These are phyloP conservation scores for Ceraclea dissimilis DNA, from an alignment of 2,888 invertebrate genomes.

Conservation along the genomic window DNA sequence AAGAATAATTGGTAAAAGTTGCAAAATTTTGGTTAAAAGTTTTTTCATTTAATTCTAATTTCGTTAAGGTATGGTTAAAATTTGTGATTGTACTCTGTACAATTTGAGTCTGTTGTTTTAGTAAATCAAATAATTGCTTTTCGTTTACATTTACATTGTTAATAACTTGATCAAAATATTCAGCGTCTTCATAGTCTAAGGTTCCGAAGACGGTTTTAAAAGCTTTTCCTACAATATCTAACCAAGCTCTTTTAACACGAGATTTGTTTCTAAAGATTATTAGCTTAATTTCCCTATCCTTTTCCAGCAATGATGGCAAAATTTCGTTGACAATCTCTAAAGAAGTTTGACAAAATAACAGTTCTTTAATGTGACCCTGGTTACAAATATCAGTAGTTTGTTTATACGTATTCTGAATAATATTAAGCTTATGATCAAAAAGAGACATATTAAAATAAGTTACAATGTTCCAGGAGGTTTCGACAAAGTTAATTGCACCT, in stretches of 20 bases:
- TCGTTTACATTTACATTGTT: slow-evolving; percentile 21
- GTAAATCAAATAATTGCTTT: slow-evolving; percentile 15
- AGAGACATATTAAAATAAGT: neutral
- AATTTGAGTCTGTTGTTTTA: slow-evolving; percentile 26
- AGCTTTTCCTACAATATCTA: slow-evolving; percentile 6
- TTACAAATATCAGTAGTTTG: neutral
- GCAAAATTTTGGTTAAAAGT: slow-evolving; percentile 23
- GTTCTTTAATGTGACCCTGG: neutral
- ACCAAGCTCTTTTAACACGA: slow-evolving; percentile 5
- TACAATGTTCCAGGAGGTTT: neutral
- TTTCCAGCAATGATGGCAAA: neutral
- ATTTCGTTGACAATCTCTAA: neutral
- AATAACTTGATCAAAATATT: slow-evolving; percentile 23
- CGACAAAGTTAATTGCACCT: neutral
- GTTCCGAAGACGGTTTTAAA: slow-evolving; percentile 12
- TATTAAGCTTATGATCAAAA: neutral
- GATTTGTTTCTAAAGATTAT: neutral
- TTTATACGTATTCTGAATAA: neutral
- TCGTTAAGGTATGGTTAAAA: slow-evolving; percentile 23
- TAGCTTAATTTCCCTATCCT: neutral
- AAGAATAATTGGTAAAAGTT: slow-evolving; percentile 19
- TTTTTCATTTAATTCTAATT: slow-evolving; percentile 22
- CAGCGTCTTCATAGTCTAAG: slow-evolving; percentile 14
- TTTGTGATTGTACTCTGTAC: slow-evolving; percentile 22
- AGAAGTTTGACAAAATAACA: neutral